phyloP scores from a whole-genome alignment of 2,888 invertebrate genomes.

The Altica lythri region DNA sequence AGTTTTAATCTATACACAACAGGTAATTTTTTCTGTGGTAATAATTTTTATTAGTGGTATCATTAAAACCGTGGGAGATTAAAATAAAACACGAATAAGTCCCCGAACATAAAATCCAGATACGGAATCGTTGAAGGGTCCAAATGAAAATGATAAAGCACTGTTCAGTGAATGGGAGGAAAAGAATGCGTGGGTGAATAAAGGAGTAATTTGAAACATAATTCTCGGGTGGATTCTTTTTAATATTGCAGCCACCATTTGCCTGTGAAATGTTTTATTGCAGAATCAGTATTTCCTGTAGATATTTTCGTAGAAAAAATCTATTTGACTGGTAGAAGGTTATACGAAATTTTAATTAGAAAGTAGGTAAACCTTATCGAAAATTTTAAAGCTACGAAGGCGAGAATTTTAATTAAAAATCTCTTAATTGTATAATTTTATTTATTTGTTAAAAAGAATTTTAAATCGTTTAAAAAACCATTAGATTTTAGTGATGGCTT shows the following conservation, averaged over 20 bases:
- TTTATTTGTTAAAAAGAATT: too few species aligned
- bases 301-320: background rate
- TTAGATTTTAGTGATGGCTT: too few species aligned
- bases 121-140: slow-evolving; percentile 20
- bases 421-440: too few species aligned
- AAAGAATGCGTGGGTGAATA: slow-evolving; percentile 16
- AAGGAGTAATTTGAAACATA: slow-evolving; percentile 18
- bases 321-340: too few species aligned
- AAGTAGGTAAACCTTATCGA: background rate
- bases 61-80: background rate
- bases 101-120: slow-evolving; percentile 25
- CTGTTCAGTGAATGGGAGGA: background rate
- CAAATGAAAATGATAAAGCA: slow-evolving; percentile 27
- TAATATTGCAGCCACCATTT: slow-evolving; percentile 15
- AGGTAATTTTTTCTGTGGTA: too few species aligned
- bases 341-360: background rate
- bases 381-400: too few species aligned
- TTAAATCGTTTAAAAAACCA: too few species aligned
- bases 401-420: too few species aligned
- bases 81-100: slow-evolving; percentile 24
- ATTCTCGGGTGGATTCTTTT: slow-evolving; percentile 22
- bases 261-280: slow-evolving; percentile 14
- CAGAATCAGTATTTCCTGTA: slow-evolving; percentile 10
- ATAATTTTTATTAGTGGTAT: too few species aligned
- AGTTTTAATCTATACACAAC: too few species aligned